Evolutionary conservation across 2,888 invertebrate species (phyloP).

Genomic region (Sipha maydis): DNA sequence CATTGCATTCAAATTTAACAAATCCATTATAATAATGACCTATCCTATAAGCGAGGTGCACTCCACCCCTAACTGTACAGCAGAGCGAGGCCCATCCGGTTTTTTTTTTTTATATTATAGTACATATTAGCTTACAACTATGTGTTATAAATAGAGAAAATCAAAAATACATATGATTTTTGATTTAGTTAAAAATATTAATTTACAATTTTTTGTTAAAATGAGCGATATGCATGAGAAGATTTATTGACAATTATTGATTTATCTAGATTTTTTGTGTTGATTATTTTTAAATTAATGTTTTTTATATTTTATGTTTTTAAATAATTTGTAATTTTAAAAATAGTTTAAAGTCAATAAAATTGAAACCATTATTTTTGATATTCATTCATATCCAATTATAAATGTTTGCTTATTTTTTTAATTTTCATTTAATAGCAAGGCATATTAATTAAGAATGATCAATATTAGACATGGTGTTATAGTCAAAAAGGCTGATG

Average conservation of each 20-base stretch:
- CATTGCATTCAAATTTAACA: too few species aligned
- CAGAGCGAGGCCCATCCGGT: too few species aligned
- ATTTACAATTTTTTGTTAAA: neutral
- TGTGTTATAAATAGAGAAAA: neutral
- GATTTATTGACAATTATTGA: neutral
- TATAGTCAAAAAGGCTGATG: neutral
- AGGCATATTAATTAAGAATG: neutral
- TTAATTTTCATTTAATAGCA: constrained; percentile 8
- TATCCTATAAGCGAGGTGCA: too few species aligned
- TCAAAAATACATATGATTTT: too few species aligned
- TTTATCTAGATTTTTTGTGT: neutral
- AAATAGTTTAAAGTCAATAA: neutral
- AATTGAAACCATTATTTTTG: neutral
- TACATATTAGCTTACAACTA: neutral
- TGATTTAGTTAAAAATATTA: neutral
- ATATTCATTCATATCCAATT: neutral
- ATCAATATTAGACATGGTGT: constrained; percentile 17
- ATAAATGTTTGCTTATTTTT: neutral
- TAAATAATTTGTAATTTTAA: neutral
- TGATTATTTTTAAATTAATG: neutral
- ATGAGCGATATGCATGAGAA: neutral
- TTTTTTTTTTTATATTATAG: too few species aligned
- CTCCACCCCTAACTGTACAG: too few species aligned
- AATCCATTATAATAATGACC: too few species aligned
- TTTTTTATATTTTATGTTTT: neutral